Percentiles rank a stretch among this genome's conserved stretches.
These are phyloP conservation scores for Peromyscus melanophrys DNA, from an alignment of 2,797 vertebrate genomes.

Conservation along the genomic window DNA sequence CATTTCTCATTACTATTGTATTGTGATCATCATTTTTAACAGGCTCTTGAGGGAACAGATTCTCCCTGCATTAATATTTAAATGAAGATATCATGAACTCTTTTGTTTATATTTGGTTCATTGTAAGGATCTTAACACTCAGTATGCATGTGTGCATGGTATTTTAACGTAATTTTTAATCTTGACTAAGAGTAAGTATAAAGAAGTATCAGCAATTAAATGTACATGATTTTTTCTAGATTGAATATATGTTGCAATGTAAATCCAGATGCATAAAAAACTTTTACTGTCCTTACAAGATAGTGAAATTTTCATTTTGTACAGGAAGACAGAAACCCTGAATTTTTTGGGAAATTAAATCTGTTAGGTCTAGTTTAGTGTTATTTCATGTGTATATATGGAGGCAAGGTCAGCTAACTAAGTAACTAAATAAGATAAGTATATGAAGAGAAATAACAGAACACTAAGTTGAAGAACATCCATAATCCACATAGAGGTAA, in stretches of 20 bases:
- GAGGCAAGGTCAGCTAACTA: background rate
- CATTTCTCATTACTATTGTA: background rate
- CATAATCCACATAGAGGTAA: background rate
- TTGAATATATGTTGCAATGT: background rate
- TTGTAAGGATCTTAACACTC: background rate
- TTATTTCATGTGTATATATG: background rate
- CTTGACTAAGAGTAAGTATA: background rate
- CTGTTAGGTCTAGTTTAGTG: background rate
- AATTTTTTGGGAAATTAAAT: background rate
- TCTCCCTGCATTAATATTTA: background rate
- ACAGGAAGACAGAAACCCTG: background rate
- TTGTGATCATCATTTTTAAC: background rate
- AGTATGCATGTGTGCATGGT: background rate
- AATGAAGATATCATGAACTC: background rate
- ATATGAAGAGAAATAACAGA: background rate
- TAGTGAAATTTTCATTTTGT: background rate
- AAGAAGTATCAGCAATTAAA: background rate
- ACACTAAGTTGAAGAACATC: background rate
- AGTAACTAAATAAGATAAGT: background rate
- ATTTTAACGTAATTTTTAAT: background rate
- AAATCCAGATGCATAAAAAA: background rate
- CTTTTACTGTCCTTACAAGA: no score
- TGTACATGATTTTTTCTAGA: background rate
- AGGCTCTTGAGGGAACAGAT: background rate
- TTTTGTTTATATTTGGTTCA: background rate